A percentile compares a stretch with the other conserved stretches of the same genome.
phyloP scores from a whole-genome alignment of 2,888 invertebrate genomes.

The Anticlea derivata region DNA sequence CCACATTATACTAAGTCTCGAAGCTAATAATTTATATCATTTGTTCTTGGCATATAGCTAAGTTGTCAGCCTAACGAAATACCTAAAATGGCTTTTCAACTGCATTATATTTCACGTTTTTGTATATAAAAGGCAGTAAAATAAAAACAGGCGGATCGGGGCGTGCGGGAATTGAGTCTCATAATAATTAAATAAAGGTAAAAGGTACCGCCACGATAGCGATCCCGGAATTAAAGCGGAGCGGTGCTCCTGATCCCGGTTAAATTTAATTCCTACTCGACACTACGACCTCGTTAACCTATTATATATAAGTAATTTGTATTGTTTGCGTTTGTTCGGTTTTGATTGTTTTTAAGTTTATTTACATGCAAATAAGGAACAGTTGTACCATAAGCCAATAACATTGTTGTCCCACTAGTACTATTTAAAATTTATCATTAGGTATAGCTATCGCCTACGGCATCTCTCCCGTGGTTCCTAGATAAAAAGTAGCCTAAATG shows the following conservation, averaged over 20 bases:
- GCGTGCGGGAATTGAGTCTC: slow-evolving; percentile 49
- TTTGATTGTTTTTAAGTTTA: too few relatives aligned
- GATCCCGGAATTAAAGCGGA: slow-evolving; percentile 26
- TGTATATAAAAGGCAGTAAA: slow-evolving; percentile 37
- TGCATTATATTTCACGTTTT: slow-evolving; percentile 6
- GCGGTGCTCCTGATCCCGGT: slow-evolving; percentile 18
- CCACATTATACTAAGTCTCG: not conserved
- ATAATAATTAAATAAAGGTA: slow-evolving; percentile 60
- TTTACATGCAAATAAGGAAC: too few relatives aligned
- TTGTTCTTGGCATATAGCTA: not conserved
- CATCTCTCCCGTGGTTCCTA: too few relatives aligned
- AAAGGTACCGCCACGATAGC: slow-evolving; percentile 44
- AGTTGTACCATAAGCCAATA: too few relatives aligned
- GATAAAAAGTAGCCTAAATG: too few relatives aligned
- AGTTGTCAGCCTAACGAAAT: not conserved
- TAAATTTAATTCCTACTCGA: slow-evolving; percentile 19
- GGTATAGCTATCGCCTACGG: too few relatives aligned
- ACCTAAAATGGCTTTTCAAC: slow-evolving; percentile 1
- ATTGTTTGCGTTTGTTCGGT: not conserved
- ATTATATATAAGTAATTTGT: slow-evolving; percentile 4
- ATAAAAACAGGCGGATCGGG: slow-evolving; percentile 48
- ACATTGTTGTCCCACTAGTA: too few relatives aligned
- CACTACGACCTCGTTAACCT: slow-evolving; percentile 8
- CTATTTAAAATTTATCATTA: too few relatives aligned
- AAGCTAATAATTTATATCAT: not conserved